A percentile compares a stretch with the other conserved stretches of the same genome.
Conservation (phyloP, 2,888 invertebrate species). For the Alloscopus bannaensis region DNA sequence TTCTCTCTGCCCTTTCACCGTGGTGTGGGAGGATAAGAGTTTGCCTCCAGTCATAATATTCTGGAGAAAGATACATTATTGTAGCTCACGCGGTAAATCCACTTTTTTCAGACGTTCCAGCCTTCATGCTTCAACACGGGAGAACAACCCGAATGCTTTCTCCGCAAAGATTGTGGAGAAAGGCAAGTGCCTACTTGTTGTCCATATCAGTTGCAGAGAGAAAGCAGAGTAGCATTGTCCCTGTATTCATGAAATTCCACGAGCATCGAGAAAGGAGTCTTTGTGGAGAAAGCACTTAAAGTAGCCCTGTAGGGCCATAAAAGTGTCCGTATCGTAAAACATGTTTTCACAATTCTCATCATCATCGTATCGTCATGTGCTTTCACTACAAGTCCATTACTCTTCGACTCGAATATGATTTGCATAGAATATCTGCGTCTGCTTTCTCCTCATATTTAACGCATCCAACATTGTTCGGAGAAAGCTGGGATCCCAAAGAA, state of each 20-base stretch:
- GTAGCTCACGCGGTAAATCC: too few relatives aligned
- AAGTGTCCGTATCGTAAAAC: constrained; percentile 45
- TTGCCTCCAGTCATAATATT: constrained; percentile 30
- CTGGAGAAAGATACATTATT: constrained; percentile 26
- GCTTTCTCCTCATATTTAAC: too few relatives aligned
- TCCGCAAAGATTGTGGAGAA: background rate
- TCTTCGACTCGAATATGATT: too few relatives aligned
- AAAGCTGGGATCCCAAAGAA: too few relatives aligned
- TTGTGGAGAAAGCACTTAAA: constrained; percentile 38
- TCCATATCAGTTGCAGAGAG: background rate
- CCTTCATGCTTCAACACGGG: constrained; percentile 15
- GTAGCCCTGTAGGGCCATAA: constrained; percentile 40
- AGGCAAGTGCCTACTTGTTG: constrained; percentile 21
- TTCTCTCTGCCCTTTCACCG: background rate
- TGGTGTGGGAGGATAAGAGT: constrained; percentile 5
- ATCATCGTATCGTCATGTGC: constrained; percentile 13
- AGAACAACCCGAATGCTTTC: background rate
- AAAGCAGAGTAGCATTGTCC: background rate
- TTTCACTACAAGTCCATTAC: background rate
- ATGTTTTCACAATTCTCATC: constrained; percentile 45
- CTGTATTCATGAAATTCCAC: constrained; percentile 12
- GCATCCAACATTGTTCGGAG: too few relatives aligned
- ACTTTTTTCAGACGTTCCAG: too few relatives aligned
- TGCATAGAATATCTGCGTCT: too few relatives aligned
- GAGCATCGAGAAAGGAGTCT: background rate